Base-by-base conservation (phyloP, 2,113 vertebrate genomes). In the Todiramphus saurophagus region DNA sequence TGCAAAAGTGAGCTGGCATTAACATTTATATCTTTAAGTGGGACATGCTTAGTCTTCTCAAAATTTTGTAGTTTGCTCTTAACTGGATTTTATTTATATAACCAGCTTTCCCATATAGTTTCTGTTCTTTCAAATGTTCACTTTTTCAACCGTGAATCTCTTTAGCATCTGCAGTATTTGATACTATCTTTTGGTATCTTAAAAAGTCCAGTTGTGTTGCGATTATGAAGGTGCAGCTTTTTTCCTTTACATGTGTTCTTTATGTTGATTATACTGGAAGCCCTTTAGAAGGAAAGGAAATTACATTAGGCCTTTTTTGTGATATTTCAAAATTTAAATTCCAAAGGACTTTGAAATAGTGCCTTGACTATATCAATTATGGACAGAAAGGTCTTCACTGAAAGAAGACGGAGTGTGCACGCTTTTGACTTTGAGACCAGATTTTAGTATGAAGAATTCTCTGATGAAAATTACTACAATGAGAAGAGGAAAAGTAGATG, bases 1-100 rank as follows among this genome's bases (percentile, higher is more conserved):
- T 51, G 96, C 97, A 56, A 97, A 98, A 97, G 99, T 99, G 51
- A 98, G 97, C 56, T 91, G 41, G 53, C 37, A 46, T 41, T 77
- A 50, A 44, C 3, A 3, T 55, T 87, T 67, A 2, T 43, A 50
- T 69, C 11, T 76, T 56, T 31, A 63, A 15, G 7, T 56, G 28
- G 77, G 48, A 87, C 68, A 66, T 50, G 55, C 11, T 84, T 72
- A 41, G 14, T 66, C 27, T 62, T 48, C 5, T 14, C 60, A n/a
- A 89, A 67, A 73, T 39, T 80, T 27, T 86, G 14, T 76, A 13
- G 9, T 39, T 83, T 78, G 24, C 51, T 67, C 16, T 58, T 39
- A 78, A 30, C 7, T 69, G 2, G 3, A 59, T 56, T 84, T 75
- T 56, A 28, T 70, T 74, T 80, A 10, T 83, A 5, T 60, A 16